Evolutionary conservation across 1,140 invertebrate species (phyloP).

Genomic region (Anoplophora glabripennis): DNA sequence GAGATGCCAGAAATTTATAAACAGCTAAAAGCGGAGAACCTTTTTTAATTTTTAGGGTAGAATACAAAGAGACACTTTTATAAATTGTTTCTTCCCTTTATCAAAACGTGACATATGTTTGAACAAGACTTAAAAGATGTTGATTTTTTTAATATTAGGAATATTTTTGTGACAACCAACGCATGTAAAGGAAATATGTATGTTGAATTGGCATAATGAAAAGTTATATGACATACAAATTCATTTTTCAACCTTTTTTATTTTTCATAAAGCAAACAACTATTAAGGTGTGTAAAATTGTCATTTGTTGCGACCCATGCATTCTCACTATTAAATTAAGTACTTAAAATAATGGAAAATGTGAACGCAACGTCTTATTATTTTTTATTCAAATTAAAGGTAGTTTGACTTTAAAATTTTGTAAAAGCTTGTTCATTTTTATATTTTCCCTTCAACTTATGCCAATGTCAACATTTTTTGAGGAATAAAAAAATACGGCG

Average conservation of each 20-base stretch:
- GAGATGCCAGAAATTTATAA: constrained; percentile 19
- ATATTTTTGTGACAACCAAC: neutral
- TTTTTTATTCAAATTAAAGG: too few relatives aligned
- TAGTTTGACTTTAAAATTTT: neutral
- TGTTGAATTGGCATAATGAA: neutral
- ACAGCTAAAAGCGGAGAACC: constrained; percentile 7
- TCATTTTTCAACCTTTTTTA: too few relatives aligned
- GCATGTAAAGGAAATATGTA: too few relatives aligned
- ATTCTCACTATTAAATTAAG: too few relatives aligned
- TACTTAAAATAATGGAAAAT: too few relatives aligned
- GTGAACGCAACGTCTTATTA: too few relatives aligned
- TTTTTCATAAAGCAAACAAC: too few relatives aligned
- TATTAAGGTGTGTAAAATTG: too few relatives aligned
- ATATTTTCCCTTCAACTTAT: neutral
- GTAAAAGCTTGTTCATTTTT: neutral
- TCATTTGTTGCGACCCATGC: too few relatives aligned
- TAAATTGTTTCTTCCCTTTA: constrained; percentile 15
- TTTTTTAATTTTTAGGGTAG: constrained; percentile 1
- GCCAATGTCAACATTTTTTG: neutral
- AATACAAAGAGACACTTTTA: constrained; percentile 1
- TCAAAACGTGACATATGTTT: too few relatives aligned
- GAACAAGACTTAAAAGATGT: neutral
- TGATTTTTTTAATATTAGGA: constrained; percentile 8
- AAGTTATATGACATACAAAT: neutral
- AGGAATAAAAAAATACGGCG: neutral